phyloP scores from a whole-genome alignment of 2,113 vertebrate species.

The Rattus rattus region DNA sequence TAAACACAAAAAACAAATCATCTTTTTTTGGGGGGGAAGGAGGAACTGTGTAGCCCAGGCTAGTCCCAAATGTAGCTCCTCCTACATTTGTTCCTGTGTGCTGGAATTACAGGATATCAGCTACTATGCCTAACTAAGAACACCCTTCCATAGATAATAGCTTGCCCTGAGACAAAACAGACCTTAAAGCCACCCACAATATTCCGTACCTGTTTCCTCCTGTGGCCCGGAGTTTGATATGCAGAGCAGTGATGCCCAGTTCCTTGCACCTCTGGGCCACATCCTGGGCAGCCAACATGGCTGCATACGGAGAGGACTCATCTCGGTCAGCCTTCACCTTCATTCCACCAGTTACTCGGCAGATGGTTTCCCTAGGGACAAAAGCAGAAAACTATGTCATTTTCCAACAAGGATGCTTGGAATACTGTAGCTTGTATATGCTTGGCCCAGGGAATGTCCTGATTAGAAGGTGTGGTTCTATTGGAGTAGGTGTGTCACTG shows the following conservation, averaged over 20 bases:
- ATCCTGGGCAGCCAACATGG: constrained; percentile 98
- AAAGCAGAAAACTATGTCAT: not conserved
- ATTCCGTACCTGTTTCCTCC: constrained; percentile 93
- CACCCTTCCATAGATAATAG: too few relatives aligned
- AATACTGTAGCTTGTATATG: not conserved
- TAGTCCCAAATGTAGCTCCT: not conserved
- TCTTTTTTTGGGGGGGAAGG: not conserved
- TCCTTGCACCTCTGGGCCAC: constrained; percentile 99
- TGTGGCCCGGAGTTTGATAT: constrained; percentile 97
- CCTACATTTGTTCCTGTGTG: not conserved
- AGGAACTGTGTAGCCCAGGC: not conserved
- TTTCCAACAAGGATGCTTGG: not conserved
- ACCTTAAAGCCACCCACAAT: not conserved
- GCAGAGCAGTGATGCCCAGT: constrained; percentile 96
- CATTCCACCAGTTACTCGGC: constrained; percentile 98
- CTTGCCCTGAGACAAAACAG: not conserved
- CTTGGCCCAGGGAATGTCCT: too few relatives aligned
- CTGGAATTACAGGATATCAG: not conserved
- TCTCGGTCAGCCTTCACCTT: constrained; percentile 99
- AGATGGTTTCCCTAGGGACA: constrained; percentile 94
- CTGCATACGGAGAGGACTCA: constrained; percentile 97
- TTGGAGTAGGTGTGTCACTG: too few relatives aligned
- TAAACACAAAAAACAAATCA: not conserved
- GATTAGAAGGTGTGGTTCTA: too few relatives aligned
- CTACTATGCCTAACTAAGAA: not conserved